A percentile compares a stretch with the other conserved stretches of the same genome.
Evolutionary conservation across 2,888 invertebrate species (phyloP).

Genomic region (Tenthredo amoena): DNA sequence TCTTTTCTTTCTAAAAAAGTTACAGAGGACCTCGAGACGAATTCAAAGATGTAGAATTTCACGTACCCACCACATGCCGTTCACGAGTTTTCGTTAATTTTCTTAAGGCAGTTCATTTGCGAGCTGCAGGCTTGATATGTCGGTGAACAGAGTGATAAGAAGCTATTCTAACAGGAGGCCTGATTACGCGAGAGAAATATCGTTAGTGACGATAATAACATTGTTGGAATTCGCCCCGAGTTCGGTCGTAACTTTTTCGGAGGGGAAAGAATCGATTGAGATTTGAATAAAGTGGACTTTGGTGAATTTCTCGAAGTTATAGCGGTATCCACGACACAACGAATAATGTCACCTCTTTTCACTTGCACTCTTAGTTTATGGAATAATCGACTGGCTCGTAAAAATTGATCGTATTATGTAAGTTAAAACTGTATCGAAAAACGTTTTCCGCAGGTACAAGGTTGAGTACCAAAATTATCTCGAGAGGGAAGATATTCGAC

Average conservation of each 20-base stretch:
- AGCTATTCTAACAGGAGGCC: neutral
- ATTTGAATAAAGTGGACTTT: no score
- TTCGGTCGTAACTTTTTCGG: no score
- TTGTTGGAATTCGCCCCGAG: neutral
- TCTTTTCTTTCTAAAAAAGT: neutral
- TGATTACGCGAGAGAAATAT: neutral
- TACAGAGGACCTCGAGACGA: neutral
- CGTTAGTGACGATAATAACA: neutral
- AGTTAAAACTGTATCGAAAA: neutral
- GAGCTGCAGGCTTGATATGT: neutral
- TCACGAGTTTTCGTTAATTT: neutral
- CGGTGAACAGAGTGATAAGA: neutral
- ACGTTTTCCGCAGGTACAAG: slow-evolving; percentile 66
- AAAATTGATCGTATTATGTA: neutral
- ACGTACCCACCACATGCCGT: neutral
- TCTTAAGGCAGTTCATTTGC: neutral
- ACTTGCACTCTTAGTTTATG: neutral
- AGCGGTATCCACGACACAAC: no score
- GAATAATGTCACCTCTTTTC: neutral
- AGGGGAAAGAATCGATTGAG: no score
- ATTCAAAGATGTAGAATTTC: neutral
- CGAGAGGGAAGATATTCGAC: slow-evolving; percentile 64
- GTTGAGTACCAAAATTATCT: slow-evolving; percentile 67
- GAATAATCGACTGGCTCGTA: neutral
- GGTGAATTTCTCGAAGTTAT: neutral